Evolutionary conservation across 2,797 vertebrate species (phyloP), one percentile per base, ranked within the genome.

Genomic region (Tauraco hartlaubi): DNA sequence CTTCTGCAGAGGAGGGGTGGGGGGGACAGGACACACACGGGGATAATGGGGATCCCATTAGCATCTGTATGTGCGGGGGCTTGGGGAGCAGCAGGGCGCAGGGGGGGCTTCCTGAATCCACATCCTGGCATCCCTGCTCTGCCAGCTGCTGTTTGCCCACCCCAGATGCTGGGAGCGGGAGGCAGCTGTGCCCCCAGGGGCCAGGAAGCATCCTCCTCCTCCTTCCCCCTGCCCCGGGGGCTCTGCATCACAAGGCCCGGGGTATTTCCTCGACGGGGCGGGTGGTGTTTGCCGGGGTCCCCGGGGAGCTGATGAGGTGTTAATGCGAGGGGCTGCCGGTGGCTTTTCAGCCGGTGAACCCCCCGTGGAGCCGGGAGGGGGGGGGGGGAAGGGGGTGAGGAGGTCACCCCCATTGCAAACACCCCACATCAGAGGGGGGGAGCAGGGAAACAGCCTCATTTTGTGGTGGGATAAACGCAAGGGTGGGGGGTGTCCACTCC

Each of bases 91-190:
- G 97, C 98, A 93, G 91, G 96, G 94, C 84, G 96, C 92, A 37
- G 97, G 98, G 94, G 14, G 93, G 68, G 95, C 96, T 98, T 98
- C 98, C 98, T 98, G 97, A 98, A 98, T 98, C 92, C 99, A 99
- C 98, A 98, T 98, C 98, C 97, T 79, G 89, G 85, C 98, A 98
- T 97, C 98, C 98, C 98, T 98, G 98, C 97, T 98, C 98, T 98
- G 98, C 98, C 97, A 98, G 98, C 97, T 98, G 98, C 98, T 99
- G 98, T 99, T 99, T 99, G 99, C 98, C 99, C 99, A 99, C 99
- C 99, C 99, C 98, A 99, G 98, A 98, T 95, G 98, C 98, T 97
- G 98, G 37, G 96, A 41, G 66, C 90, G 63, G 52, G 94, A 49
- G 97, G 98, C 99, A 99, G 99, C 99, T 99, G 99, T 16, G 59